Base-by-base conservation (phyloP, 2,888 invertebrate species). In the Caenorhabditis macrosperma region DNA sequence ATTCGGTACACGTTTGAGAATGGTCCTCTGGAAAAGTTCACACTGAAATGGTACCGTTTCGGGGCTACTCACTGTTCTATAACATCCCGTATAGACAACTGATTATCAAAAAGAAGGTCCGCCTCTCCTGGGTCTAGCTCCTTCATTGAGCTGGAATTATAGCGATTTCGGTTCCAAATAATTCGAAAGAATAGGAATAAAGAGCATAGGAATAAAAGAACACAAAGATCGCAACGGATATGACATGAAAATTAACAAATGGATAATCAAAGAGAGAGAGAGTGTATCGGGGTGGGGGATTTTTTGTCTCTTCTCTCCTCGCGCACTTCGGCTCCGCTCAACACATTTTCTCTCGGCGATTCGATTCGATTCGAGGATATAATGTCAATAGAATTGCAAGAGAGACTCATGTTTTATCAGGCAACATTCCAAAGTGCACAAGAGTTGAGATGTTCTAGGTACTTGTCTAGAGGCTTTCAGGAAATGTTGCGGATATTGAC, bases 51-150 rank as follows among this genome's bases (percentile, higher is more conserved):
- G 33, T 33, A 33, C 3, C n/a, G n/a, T 44, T 44, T n/a, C 9
- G 20, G 10, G 33, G 24, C 5, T 5, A 50, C 81, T 77, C 7
- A 81, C 81, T 81, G 81, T 63, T 81, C 81, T 67, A 77, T 61
- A 28, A 69, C 59, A 60, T 77, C 81, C 72, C 72, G 67, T 67
- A 81, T 61, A 20, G 59, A 50, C 35, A 77, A 35, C 44, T 67
- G 64, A 60, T 77, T 57, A 33, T 71, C 76, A 60, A 63, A 59
- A 0, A 81, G 67, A 67, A 77, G 76, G 72, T 71, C 72, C 33
- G 69, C 66, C 81, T 81, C 81, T 63, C 77, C 76, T 64, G 76
- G 71, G 61, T 81, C 81, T 66, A 81, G 81, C 26, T 75, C 81
- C 72, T 72, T 81, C 81, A 81, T 81, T 64, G 46, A 64, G 35